Conservation (phyloP, 2,888 invertebrate species). For the Cephonodes hylas region DNA sequence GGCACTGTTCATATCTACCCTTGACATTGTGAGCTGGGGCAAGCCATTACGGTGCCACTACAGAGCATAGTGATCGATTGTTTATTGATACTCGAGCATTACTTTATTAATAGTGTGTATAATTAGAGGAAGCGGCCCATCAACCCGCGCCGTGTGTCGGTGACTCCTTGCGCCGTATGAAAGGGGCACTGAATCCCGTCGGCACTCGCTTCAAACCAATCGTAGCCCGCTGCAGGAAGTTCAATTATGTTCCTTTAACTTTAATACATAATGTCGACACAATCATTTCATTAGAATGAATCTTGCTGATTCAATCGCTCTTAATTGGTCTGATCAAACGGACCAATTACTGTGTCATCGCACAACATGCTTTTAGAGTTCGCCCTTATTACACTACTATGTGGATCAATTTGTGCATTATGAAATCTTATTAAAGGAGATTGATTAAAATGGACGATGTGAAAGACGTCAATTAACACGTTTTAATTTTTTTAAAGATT, state of each 20-base stretch:
- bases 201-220: slow-evolving; percentile 63
- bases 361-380: slow-evolving; percentile 26
- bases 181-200: slow-evolving; percentile 60
- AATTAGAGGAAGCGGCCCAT: slow-evolving; percentile 79
- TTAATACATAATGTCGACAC: slow-evolving; percentile 75
- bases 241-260: slow-evolving; percentile 79
- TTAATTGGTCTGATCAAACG: slow-evolving; percentile 68
- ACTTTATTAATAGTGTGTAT: slow-evolving; percentile 76
- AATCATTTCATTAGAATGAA: slow-evolving; percentile 78
- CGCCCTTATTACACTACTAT: not conserved
- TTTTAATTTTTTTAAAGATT: not conserved
- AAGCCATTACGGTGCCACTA: slow-evolving; percentile 51
- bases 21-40: slow-evolving; percentile 33
- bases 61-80: slow-evolving; percentile 60
- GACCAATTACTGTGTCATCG: slow-evolving; percentile 48
- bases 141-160: slow-evolving; percentile 53
- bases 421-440: not conserved
- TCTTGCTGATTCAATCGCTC: slow-evolving; percentile 67
- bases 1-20: slow-evolving; percentile 24
- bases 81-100: slow-evolving; percentile 46
- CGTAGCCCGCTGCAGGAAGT: slow-evolving; percentile 71
- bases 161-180: slow-evolving; percentile 51
- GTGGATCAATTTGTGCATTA: not conserved
- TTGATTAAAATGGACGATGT: not conserved
- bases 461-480: not conserved